Base-by-base conservation (phyloP, 2,888 invertebrate genomes). In the Alloplasta piceator region DNA sequence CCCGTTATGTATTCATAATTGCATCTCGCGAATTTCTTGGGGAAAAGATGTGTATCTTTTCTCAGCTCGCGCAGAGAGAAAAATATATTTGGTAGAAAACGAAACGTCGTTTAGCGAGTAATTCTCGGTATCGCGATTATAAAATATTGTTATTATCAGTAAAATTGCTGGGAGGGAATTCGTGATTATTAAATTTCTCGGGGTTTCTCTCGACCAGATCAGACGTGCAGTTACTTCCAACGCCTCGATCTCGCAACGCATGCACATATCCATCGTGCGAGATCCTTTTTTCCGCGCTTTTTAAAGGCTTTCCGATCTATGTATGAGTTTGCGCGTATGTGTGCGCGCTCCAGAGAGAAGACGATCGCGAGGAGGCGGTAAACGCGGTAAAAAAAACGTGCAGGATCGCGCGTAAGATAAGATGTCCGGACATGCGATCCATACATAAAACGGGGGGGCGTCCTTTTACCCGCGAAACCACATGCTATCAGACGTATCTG, bases 341-440 rank as follows among this genome's bases (percentile, higher is more conserved):
- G 50, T 5, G 60, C 52, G 41, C 61, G 64, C 76, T 60, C 70
- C 68, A 77, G 64, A 46, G 48, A 67, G 39, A 71, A 80, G 74
- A 73, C 70, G 75, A 58, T 68, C 61, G 48, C 58, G 75, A 77
- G 83, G 82, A 84, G 79, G 82, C 80, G 84, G 85, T 80, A 50
- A 81, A 68, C 67, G 70, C 68, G 60, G 60, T 60, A 63, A 80
- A 78, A 87, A 88, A 88, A 89, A 86, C 67, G 84, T 85, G 84
- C 83, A 82, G 87, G 87, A 88, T 88, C 85, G 86, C 86, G 87
- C 85, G 84, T 84, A 84, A 87, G 89, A 89, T 89, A 89, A 88
- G 87, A 86, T 85, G 86, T 82, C 81, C 80, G 86, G 86, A 88
- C 89, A 89, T 89, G 89, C 89, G 83, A 89, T 87, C 85, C 88